Evolutionary conservation across 2,888 invertebrate species (phyloP).

Genomic region (Catonia carolina): DNA sequence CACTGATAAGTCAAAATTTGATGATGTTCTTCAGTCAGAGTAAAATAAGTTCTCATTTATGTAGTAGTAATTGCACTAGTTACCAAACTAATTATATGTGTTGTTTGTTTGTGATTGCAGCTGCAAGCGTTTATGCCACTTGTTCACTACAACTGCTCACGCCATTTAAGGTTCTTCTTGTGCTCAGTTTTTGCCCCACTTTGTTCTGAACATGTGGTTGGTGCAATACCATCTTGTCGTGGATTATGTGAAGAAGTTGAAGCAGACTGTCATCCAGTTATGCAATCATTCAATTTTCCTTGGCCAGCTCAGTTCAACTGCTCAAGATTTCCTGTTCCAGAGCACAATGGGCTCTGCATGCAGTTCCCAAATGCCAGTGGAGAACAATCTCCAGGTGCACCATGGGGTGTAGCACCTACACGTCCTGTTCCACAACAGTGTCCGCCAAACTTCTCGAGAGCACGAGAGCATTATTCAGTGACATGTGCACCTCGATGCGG

Average conservation of each 20-base stretch:
- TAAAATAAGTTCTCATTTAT: too few relatives aligned
- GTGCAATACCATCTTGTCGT: conserved; percentile 78
- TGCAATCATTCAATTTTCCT: conserved; percentile 53
- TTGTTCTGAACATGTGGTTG: conserved; percentile 79
- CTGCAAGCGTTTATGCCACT: conserved; percentile 63
- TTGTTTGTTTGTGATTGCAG: conserved; percentile 51
- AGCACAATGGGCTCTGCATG: conserved; percentile 68
- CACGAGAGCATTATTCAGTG: conserved; percentile 46
- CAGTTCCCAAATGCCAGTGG: conserved; percentile 45
- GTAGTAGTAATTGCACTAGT: too few relatives aligned
- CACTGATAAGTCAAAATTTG: too few relatives aligned
- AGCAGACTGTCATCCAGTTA: conserved; percentile 62
- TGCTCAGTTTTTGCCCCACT: conserved; percentile 88
- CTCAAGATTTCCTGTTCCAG: conserved; percentile 65
- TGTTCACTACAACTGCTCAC: conserved; percentile 71
- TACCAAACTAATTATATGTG: too few relatives aligned
- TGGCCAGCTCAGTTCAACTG: conserved; percentile 75
- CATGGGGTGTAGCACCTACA: conserved; percentile 40
- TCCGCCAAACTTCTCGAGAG: conserved; percentile 51
- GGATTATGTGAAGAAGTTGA: conserved; percentile 75
- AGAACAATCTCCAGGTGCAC: conserved; percentile 39
- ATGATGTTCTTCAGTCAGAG: too few relatives aligned
- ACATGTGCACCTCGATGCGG: conserved; percentile 54
- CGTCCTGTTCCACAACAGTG: conserved; percentile 50
- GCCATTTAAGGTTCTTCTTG: conserved; percentile 74